Evolutionary conservation across 2,113 vertebrate species (phyloP).

Genomic region (Passerina amoena): DNA sequence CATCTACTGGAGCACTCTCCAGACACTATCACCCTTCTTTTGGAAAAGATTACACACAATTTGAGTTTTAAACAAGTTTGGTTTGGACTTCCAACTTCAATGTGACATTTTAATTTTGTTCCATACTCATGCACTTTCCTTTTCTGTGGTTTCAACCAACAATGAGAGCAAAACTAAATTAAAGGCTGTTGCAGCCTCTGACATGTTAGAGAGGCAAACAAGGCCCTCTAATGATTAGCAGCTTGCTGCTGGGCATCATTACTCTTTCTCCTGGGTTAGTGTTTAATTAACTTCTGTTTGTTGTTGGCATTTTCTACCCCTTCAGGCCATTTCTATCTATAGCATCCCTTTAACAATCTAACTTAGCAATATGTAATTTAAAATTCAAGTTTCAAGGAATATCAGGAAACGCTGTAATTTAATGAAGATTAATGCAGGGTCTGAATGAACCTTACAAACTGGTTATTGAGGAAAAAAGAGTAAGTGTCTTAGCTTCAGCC

Average conservation of each 20-base stretch:
- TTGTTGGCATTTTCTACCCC: conserved; percentile 20
- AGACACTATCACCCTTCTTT: background rate
- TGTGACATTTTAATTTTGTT: conserved; percentile 7
- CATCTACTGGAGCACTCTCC: background rate
- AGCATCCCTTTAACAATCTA: conserved; percentile 53
- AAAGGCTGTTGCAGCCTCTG: background rate
- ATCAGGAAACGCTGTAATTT: conserved; percentile 32
- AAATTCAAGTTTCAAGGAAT: conserved; percentile 44
- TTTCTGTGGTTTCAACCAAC: background rate
- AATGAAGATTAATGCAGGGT: conserved; percentile 25
- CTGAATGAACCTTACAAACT: conserved; percentile 27
- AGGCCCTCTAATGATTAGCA: conserved; percentile 24
- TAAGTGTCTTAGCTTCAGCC: background rate
- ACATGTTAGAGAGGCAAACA: background rate
- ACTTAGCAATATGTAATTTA: conserved; percentile 45
- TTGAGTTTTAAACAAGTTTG: background rate
- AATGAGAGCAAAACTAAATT: background rate
- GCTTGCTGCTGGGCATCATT: conserved; percentile 12
- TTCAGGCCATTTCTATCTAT: conserved; percentile 28
- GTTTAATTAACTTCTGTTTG: conserved; percentile 50
- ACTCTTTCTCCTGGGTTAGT: background rate
- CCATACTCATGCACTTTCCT: background rate
- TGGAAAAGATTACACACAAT: background rate
- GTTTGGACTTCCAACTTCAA: background rate
- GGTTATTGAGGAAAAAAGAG: conserved; percentile 4